Percentiles rank a stretch among this genome's conserved stretches.
Conservation (phyloP, 2,113 vertebrate species). For the Seriola rivoliana region DNA sequence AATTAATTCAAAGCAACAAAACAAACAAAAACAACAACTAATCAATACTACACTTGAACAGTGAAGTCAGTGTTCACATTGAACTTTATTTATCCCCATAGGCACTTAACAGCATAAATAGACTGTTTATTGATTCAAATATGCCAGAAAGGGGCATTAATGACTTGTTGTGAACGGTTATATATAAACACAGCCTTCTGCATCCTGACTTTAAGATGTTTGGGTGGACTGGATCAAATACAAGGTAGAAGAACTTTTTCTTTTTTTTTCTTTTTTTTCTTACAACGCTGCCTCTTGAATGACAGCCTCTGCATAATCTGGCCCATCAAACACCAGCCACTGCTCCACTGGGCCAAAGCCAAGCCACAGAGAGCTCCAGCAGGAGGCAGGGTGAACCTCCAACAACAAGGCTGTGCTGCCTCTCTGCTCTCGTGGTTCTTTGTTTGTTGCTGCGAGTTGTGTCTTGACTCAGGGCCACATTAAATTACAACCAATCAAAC, state of each 20-base stretch:
- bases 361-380: not conserved
- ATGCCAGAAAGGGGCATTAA: not conserved
- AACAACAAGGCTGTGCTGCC: not conserved
- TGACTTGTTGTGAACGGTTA: not conserved
- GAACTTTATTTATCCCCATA: not conserved
- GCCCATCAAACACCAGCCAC: constrained; percentile 2
- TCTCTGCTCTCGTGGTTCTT: not conserved
- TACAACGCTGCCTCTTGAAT: not conserved
- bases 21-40: too few species aligned
- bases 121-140: not conserved
- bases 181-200: not conserved
- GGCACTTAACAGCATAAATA: not conserved
- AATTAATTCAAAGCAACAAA: too few species aligned
- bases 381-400: not conserved
- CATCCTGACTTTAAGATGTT: not conserved
- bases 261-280: not conserved
- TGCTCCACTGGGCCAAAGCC: not conserved
- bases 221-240: not conserved
- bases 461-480: not conserved
- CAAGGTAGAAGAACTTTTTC: not conserved
- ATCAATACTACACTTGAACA: not conserved
- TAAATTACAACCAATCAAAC: constrained; percentile 23
- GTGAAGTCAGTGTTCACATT: not conserved
- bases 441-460: not conserved
- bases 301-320: not conserved